Evolutionary conservation across 1,140 invertebrate species (phyloP), one percentile per base, ranked within the genome.

Genomic region (Dendrolimus kikuchii): DNA sequence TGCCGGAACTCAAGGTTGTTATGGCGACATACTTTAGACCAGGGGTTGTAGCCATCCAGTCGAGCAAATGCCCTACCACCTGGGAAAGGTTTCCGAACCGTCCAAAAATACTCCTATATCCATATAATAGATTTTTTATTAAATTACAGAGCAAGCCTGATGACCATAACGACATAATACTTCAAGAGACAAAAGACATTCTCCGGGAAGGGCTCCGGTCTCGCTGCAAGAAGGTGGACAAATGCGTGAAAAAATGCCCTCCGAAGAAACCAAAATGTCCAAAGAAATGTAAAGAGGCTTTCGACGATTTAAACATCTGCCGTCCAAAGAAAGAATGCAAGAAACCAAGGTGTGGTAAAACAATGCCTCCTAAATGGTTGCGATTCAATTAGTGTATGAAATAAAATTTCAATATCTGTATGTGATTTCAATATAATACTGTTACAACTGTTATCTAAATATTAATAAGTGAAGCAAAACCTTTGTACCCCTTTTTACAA

Each of bases 301-400:
- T 51, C 40, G 74, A 77, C 39, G 53, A 63, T n/a, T 49, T 63
- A 4, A 56, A 67, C 5, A 51, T 64, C 0, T 77, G 74, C 42
- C 39, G 60, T 2, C 50, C 55, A 5, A 54, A 51, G 36, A 38
- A 40, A 7, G 55, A 56, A 23, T 69, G 62, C 6, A 53, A 58
- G 38, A 62, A 51, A 48, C 40, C 49, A 4, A 66, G 62, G 38
- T 67, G 68, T 49, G 68, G 68, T 4, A 68, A 58, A 40, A 77
- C 71, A 2, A 62, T 71, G 64, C 74, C 74, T 10, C 71, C 74
- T 4, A 40, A 23, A 7, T 77, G 71, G 23, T 23, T 23, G 3
- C 23, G 3, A 3, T 23, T 23, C 23, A 23, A 23, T 23, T 23
- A 23, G 3, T 23, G 23, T n/a, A n/a, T n/a, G n/a, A n/a, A n/a